Evolutionary conservation across 2,797 vertebrate species (phyloP).

Genomic region (Tadarida brasiliensis): DNA sequence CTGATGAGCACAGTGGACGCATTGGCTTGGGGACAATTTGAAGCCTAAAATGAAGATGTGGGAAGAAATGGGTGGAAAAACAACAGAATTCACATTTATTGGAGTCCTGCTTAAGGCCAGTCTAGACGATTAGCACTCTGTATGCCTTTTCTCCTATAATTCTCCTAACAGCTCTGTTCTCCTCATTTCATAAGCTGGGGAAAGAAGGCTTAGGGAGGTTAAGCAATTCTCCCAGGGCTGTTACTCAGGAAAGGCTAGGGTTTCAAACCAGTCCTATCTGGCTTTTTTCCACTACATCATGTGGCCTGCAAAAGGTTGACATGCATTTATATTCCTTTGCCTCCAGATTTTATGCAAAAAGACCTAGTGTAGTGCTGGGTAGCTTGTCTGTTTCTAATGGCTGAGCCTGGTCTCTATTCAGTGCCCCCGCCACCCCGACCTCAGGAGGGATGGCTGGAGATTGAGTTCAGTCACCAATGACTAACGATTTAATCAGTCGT

Average conservation of each 20-base stretch:
- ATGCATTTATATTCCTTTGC: not conserved
- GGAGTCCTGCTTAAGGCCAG: not conserved
- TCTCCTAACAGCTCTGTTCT: not conserved
- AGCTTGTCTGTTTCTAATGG: not conserved
- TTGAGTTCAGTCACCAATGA: not conserved
- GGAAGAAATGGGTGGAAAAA: not conserved
- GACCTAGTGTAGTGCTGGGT: fast-evolving
- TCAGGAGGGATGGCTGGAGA: not conserved
- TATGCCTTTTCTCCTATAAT: not conserved
- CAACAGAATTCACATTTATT: not conserved
- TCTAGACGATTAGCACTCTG: not conserved
- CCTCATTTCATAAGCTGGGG: not conserved
- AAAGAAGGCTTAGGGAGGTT: not conserved
- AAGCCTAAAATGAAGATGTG: not conserved
- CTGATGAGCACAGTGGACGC: fast-evolving
- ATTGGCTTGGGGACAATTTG: not conserved
- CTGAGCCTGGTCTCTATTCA: not conserved
- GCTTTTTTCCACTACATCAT: not conserved
- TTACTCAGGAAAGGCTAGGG: not conserved
- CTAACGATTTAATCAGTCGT: not conserved
- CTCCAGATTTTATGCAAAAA: not conserved
- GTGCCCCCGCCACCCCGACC: not conserved
- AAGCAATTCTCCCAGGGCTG: not conserved
- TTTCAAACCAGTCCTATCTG: not conserved
- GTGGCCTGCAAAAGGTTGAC: not conserved